Base-by-base conservation (phyloP, 1,140 invertebrate genomes). In the Gryllus bimaculatus region DNA sequence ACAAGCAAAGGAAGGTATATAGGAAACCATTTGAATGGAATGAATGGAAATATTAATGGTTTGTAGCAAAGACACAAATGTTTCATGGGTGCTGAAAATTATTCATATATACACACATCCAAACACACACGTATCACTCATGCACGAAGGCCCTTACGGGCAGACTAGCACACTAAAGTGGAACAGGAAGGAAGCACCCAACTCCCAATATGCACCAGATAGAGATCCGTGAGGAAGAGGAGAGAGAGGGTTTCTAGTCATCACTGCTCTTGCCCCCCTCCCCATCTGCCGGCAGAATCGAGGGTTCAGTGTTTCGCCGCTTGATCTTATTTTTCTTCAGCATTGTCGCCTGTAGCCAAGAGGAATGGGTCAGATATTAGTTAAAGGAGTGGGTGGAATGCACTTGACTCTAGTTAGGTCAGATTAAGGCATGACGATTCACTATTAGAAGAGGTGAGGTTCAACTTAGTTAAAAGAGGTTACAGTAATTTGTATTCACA, bases 291-390 rank as follows among this genome's bases (percentile, higher is more conserved):
- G 91, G 90, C 82, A 90, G 88, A 85, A 94, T 93, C 84, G 92
- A 92, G 83, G 93, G 92, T 89, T 94, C 93, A 81, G 94, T 96
- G 87, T 95, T 94, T 83, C 95, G 91, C 84, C 94, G 90, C 89
- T 95, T 96, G 89, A 96, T 95, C 91, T 97, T 97, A 89, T 91
- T 96, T 93, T 96, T 96, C 92, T 96, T 95, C 89, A 97, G 91
- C 92, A 95, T 95, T 85, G 93, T 94, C 86, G 93, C 93, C 92
- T 88, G 83, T 81, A 81, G 82, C 80, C 78, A 82, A 77, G 78
- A 81, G 78, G 79, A 82, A 82, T 73, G 74, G 79, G 76, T 47
- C 76, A 79, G 48, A 47, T 39, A 78, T 78, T 78, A 78, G 73
- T 78, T 39, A 47, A 8, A 77, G 76, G 76, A 77, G n/a, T 48